phyloP scores from a whole-genome alignment of 1,140 invertebrate genomes.

The Bombus waltoni region DNA sequence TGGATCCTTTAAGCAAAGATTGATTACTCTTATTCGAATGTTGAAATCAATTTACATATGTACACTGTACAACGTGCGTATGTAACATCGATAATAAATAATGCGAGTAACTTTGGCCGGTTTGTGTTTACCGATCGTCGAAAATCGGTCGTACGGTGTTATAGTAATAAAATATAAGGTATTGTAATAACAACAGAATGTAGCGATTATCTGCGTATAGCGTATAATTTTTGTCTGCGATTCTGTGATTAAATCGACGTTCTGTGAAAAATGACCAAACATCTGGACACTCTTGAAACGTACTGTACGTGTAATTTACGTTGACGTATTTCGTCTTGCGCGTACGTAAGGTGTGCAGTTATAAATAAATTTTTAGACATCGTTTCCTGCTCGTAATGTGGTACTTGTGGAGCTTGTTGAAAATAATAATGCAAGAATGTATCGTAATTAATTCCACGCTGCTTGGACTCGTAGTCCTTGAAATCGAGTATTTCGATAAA shows the following conservation, averaged over 20 bases:
- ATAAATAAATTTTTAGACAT: background rate
- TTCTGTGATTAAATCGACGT: background rate
- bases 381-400: background rate
- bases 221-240: background rate
- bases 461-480: slow-evolving; percentile 12
- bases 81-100: background rate
- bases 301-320: background rate
- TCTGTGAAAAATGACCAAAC: background rate
- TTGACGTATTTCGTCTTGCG: background rate
- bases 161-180: too few relatives aligned
- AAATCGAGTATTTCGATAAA: slow-evolving; percentile 2
- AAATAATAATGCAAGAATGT: background rate
- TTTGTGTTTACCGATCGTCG: background rate
- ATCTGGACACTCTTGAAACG: background rate
- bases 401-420: background rate
- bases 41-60: background rate
- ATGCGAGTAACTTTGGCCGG: background rate
- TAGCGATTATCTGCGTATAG: background rate
- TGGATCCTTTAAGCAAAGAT: background rate
- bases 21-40: background rate
- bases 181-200: background rate
- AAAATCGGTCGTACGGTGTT: background rate
- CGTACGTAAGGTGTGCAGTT: background rate
- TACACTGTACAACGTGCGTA: too few relatives aligned
- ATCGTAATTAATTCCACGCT: slow-evolving; percentile 19